These are phyloP conservation scores for Acanthaster planci DNA, from an alignment of 35 echinoderm and acorn worm species.

Conservation along the genomic window DNA sequence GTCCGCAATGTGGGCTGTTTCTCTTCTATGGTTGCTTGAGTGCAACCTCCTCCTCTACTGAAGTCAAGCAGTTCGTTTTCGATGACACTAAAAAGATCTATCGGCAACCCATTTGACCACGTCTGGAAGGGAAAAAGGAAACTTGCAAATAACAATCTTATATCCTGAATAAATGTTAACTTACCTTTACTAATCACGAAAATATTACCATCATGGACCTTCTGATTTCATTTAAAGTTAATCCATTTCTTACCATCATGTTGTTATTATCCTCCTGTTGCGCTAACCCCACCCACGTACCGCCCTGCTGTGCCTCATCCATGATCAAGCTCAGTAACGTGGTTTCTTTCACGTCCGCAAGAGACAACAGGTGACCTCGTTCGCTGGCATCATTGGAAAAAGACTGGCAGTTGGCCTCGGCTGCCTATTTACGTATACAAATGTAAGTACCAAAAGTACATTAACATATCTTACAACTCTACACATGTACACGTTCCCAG, in stretches of 20 bases:
- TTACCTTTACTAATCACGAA: too few species aligned
- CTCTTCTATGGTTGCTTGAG: background rate
- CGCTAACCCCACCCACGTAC: background rate
- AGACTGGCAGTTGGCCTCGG: background rate
- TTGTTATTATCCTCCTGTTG: background rate
- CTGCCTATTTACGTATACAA: background rate
- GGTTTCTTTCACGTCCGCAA: conserved; percentile 25
- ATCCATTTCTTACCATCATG: background rate
- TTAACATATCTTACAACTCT: too few species aligned
- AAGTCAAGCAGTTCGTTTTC: background rate
- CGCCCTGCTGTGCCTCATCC: background rate
- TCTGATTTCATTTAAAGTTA: too few species aligned
- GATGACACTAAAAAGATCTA: background rate
- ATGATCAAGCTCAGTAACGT: background rate
- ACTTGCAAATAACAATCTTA: too few species aligned
- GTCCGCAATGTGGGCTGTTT: background rate
- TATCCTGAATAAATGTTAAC: too few species aligned
- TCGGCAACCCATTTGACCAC: background rate
- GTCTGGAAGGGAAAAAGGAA: too few species aligned
- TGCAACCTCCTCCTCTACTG: background rate
- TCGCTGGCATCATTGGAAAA: background rate
- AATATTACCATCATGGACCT: too few species aligned
- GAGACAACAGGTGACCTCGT: background rate
- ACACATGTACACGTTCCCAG: too few species aligned
- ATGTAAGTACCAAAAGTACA: too few species aligned